Evolutionary conservation across 2,888 invertebrate species (phyloP).

Genomic region (Acleris literana): DNA sequence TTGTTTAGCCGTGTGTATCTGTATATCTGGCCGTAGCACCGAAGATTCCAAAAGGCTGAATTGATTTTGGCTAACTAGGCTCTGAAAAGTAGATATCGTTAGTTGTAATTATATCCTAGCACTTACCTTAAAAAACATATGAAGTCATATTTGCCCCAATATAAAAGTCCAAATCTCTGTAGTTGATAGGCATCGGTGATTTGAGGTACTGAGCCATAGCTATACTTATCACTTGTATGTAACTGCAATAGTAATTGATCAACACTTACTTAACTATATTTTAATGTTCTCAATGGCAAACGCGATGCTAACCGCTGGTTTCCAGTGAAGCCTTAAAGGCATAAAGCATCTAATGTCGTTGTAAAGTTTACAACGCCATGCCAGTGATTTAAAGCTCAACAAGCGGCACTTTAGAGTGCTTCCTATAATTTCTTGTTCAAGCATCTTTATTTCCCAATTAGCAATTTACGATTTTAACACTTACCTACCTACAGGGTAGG

Average conservation of each 20-base stretch:
- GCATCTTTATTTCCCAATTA: constrained; percentile 14
- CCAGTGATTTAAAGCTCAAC: background rate
- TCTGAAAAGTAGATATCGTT: too few species aligned
- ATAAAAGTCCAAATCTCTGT: too few species aligned
- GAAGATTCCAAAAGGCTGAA: background rate
- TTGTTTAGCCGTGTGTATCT: too few species aligned
- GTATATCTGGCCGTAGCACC: too few species aligned
- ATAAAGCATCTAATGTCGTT: constrained; percentile 8
- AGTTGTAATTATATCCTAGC: too few species aligned
- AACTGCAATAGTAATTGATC: too few species aligned
- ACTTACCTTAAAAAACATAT: too few species aligned
- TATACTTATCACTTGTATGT: too few species aligned
- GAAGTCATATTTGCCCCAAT: too few species aligned
- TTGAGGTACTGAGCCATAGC: too few species aligned
- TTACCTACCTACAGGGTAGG: background rate
- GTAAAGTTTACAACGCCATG: constrained; percentile 12
- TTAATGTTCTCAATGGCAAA: background rate
- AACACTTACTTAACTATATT: too few species aligned
- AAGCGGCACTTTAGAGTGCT: constrained; percentile 3
- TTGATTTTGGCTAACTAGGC: background rate
- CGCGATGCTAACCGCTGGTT: background rate
- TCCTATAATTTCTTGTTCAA: constrained; percentile 15
- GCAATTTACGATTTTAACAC: constrained; percentile 8
- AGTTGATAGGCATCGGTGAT: too few species aligned
- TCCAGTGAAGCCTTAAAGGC: background rate